phyloP scores from a whole-genome alignment of 2,113 vertebrate species.

The Thomomys bottae region DNA sequence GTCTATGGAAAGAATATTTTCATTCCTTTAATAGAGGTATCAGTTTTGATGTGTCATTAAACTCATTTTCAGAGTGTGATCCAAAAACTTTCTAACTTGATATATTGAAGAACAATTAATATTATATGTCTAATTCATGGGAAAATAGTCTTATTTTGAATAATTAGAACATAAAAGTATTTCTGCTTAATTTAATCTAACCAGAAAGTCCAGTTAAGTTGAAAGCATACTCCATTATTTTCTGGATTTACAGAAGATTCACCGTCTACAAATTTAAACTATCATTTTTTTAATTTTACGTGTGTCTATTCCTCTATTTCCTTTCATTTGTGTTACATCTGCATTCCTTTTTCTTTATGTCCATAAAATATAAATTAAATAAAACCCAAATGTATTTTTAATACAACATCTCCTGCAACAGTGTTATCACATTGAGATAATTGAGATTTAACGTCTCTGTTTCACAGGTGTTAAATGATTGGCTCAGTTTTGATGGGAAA shows the following conservation, averaged over 20 bases:
- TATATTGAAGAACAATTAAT: conserved; percentile 20
- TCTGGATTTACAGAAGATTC: background rate
- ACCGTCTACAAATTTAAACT: background rate
- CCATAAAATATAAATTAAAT: conserved; percentile 6
- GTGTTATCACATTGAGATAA: conserved; percentile 23
- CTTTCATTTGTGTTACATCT: background rate
- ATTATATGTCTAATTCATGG: background rate
- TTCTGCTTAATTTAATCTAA: background rate
- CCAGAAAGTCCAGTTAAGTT: background rate
- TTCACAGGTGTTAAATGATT: conserved; percentile 12
- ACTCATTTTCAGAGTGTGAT: background rate
- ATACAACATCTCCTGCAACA: background rate
- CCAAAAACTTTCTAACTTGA: background rate
- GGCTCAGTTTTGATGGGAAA: conserved; percentile 62
- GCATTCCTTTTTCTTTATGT: background rate
- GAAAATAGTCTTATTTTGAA: background rate
- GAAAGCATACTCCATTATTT: background rate
- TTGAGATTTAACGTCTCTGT: conserved; percentile 54
- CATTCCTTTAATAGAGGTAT: background rate
- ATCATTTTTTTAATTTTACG: background rate
- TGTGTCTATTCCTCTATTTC: background rate
- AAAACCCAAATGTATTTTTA: background rate
- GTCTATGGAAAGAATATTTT: background rate
- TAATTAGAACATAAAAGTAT: background rate
- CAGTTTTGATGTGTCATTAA: background rate